Conservation (phyloP, 2,797 vertebrate genomes). For the Natrix natrix region DNA sequence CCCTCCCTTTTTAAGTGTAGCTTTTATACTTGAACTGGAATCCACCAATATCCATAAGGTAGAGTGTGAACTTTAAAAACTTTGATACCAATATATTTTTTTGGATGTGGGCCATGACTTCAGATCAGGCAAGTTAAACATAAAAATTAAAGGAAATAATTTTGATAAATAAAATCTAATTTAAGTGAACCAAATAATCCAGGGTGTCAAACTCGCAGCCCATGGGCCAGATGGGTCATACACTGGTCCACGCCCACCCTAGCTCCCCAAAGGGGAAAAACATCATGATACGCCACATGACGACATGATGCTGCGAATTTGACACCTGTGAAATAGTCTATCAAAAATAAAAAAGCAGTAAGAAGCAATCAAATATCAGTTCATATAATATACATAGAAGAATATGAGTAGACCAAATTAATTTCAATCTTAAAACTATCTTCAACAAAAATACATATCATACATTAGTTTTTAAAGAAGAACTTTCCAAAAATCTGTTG, state of each 20-base stretch:
- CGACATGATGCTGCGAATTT: no score
- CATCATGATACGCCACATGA: no score
- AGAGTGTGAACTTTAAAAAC: constrained; percentile 53
- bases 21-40: constrained; percentile 51
- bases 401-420: not conserved
- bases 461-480: not conserved
- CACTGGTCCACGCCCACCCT: no score
- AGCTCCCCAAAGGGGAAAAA: no score
- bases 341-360: not conserved
- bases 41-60: constrained; percentile 54
- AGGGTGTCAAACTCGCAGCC: no score
- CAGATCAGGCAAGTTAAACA: not conserved
- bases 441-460: not conserved
- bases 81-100: constrained; percentile 58
- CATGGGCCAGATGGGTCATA: no score
- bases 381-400: not conserved
- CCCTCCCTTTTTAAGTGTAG: constrained; percentile 48
- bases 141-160: not conserved
- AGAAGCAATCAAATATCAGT: not conserved
- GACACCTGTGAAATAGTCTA: not conserved
- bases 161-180: not conserved
- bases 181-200: not conserved
- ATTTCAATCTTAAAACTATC: not conserved
- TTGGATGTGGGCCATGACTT: constrained; percentile 46
- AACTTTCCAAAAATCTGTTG: not conserved